Base-by-base conservation (phyloP, 1,140 invertebrate genomes). In the Venturia canescens region DNA sequence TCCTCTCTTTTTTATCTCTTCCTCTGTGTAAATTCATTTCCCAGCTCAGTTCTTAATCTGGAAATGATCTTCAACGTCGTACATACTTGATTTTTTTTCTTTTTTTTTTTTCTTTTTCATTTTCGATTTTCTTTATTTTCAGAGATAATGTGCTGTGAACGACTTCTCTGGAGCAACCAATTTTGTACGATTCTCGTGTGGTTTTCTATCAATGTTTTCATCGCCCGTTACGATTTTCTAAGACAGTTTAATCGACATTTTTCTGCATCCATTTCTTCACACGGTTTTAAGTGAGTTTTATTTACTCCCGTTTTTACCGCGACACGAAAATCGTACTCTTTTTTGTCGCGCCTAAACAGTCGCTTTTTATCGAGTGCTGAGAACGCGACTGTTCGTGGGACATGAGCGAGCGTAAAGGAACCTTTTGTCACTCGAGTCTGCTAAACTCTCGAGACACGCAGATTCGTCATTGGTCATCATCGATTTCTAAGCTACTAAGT, bases 61-160 rank as follows among this genome's bases (percentile, higher is more conserved):
- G n/a, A 53, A 53, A 34, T 79, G 70, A 23, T 53, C 66, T 21
- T 79, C 38, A 70, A 60, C 77, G 38, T 34, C 72, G 75, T 78
- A 78, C 60, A 74, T 79, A 79, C 60, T 78, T 79, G 75, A 79
- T 44, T 48, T 66, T 71, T 69, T 82, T 80, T 83, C 66, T 71
- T 78, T n/a, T n/a, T n/a, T 50, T 63, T 44, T 48, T 66, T 71
- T 69, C 80, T 80, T 83, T 71, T 71, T 78, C 60, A 74, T 79
- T 76, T 69, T 78, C 78, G 75, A 79, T 44, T 48, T 66, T 71
- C 60, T 82, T 80, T 83, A 66, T 71, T 78, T 67, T 76, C 57
- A 89, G 90, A 91, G 87, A 87, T 84, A 88, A 91, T 91, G 90
- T 89, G 88, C 88, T 87, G 83, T 87, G 86, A 83, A 48, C 63